Evolutionary conservation across 2,888 invertebrate species (phyloP), one percentile per base, ranked within the genome.

Genomic region (Clusia tigrina): DNA sequence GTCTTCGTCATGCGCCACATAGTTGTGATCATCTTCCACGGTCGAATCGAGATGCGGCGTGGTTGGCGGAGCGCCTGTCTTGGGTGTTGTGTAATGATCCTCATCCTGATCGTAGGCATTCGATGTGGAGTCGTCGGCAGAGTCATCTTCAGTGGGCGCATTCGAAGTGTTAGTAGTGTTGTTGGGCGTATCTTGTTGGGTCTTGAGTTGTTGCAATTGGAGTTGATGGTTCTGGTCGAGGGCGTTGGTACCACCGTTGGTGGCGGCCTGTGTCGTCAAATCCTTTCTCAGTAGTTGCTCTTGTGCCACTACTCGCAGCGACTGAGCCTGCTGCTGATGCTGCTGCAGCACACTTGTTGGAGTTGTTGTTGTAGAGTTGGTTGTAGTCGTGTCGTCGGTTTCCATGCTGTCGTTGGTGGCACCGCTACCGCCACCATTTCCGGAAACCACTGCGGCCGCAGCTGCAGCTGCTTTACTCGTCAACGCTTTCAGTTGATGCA

Each of bases 301-400:
- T 23, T 62, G 55, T 60, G 52, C 57, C 58, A 51, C 25, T 42
- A 42, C 26, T 24, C 32, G 24, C 62, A 66, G 65, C 54, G 84
- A 79, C 67, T 83, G 81, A 60, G 80, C 62, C 25, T 84, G 79
- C 69, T 82, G 80, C 60, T n/a, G n/a, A n/a, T 79, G 81, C 64
- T 83, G 82, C 71, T 80, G 81, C 25, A 83, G 71, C 38, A 82
- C 72, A n/a, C 42, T 26, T n/a, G 78, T 60, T 64, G 78, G 69
- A 18, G 74, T 67, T 15, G 75, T 75, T 51, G 75, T 74, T 26
- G 79, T 74, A 10, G 77, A 78, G 51, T 78, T 78, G 6, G 71
- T 76, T 55, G 72, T 73, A 53, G 66, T 64, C 17, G 72, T 73
- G 20, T 78, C 79, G 26, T 78, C 76, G 2, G 70, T 72, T 25